These are phyloP conservation scores for Sminthopsis crassicaudata DNA, from an alignment of 2,113 vertebrate genomes.

Conservation along the genomic window DNA sequence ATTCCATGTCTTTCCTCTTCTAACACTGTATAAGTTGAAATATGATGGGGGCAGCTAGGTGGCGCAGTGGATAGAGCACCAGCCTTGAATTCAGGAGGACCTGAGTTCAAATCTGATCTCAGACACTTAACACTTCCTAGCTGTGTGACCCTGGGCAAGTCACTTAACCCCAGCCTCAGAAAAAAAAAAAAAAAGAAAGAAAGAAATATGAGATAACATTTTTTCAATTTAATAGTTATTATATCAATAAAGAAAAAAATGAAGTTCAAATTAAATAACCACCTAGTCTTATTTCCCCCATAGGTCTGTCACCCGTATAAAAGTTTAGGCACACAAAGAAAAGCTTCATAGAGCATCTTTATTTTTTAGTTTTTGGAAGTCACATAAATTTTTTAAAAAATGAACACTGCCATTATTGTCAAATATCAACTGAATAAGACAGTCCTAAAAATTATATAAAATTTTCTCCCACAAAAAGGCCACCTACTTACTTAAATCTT, in stretches of 20 bases:
- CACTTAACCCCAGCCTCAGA: no score
- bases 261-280: not conserved
- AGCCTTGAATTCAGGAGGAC: no score
- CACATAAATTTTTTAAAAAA: constrained; percentile 33
- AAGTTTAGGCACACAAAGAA: not conserved
- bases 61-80: no score
- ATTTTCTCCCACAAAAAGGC: constrained; percentile 81
- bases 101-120: no score
- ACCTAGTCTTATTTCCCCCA: not conserved
- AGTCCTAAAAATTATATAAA: constrained; percentile 58
- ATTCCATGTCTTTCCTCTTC: not conserved
- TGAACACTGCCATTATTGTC: constrained; percentile 36
- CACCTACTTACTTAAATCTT: constrained; percentile 93
- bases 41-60: no score
- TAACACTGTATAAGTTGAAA: not conserved
- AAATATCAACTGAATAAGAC: constrained; percentile 7
- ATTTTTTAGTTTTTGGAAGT: not conserved
- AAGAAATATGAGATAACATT: not conserved
- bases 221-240: constrained; percentile 49
- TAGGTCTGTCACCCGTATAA: not conserved
- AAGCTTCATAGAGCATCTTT: not conserved
- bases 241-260: constrained; percentile 47
- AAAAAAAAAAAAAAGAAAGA: no score
- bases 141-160: no score
- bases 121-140: no score